Percentiles rank a stretch among this genome's conserved stretches.
These are phyloP conservation scores for Cottoperca gobio DNA, from an alignment of 2,797 vertebrate genomes.

Conservation along the genomic window DNA sequence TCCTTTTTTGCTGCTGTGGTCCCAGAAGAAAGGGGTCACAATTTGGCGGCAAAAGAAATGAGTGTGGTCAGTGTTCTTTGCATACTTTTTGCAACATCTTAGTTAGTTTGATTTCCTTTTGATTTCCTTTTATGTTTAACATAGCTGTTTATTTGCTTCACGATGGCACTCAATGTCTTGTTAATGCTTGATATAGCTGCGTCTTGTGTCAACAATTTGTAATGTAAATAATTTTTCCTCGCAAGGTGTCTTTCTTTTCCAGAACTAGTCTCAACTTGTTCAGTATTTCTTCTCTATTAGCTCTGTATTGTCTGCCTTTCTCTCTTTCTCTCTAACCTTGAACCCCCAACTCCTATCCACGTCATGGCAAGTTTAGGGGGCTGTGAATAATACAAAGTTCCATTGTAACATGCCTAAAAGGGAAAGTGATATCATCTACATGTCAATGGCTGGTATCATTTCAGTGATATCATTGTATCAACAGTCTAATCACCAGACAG, in stretches of 20 bases:
- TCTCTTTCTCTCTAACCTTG: background rate
- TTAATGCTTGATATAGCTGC: background rate
- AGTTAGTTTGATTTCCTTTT: background rate
- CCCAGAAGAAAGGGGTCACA: background rate
- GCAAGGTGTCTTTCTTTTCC: background rate
- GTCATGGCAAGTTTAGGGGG: conserved; percentile 44
- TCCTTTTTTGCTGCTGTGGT: background rate
- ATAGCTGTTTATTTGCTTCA: background rate
- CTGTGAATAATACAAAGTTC: conserved; percentile 30
- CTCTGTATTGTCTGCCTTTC: conserved; percentile 14
- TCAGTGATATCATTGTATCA: conserved; percentile 16
- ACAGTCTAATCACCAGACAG: conserved; percentile 20
- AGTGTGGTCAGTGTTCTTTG: background rate
- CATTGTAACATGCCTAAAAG: conserved; percentile 37
- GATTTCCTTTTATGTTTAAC: background rate
- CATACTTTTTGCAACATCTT: background rate
- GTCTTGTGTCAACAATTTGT: background rate
- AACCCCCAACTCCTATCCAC: conserved; percentile 11
- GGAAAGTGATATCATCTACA: conserved; percentile 48
- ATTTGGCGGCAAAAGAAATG: background rate
- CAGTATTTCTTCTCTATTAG: conserved; percentile 6
- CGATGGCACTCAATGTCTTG: background rate
- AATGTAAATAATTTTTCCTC: background rate
- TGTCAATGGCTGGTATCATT: conserved; percentile 36
- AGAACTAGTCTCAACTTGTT: conserved; percentile 43